Evolutionary conservation across 2,888 invertebrate species (phyloP), one percentile per base, ranked within the genome.

Genomic region (Chloroclysta siterata): DNA sequence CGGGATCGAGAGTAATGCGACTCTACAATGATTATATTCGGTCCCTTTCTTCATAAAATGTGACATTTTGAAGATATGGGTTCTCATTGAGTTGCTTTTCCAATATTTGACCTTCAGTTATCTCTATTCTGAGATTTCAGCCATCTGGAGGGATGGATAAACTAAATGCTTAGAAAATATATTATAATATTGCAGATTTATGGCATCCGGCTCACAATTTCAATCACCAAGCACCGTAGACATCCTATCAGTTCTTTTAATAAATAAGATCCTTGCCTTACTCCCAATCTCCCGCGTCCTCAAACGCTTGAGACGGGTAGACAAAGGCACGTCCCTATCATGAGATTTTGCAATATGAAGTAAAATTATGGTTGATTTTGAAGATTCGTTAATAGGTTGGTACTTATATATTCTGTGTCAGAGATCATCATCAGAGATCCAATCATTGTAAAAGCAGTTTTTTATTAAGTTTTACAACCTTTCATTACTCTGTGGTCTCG

Each of bases 401-500:
- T 11, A 8, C 11, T 10, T 39, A 8, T 39, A 11, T 39, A 39
- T 11, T 39, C 36, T 39, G 36, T 2, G 8, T 39, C 11, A 22
- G 22, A 22, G 22, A 22, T 22, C 22, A 2, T 22, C 22, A 22
- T 22, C 22, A 22, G 22, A 22, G 22, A 22, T 22, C 22, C 22
- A 22, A 39, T 11, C 11, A 39, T 39, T 39, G 11, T 3, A 33
- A 11, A 39, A 10, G 36, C 36, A 10, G 11, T 39, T 10, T 39
- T 39, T 11, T 39, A 33, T 46, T 0, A 47, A 47, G 13, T 10
- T 22, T 22, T 15, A 14, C 10, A 42, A 50, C n/a, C 14, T 44
- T 52, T 51, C 50, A 39, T 52, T 33, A 41, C 52, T 55, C 44
- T 44, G 53, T 57, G 61, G 15, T 29, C 11, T 54, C 36, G 47